Evolutionary conservation across 2,113 vertebrate genomes (phyloP), one percentile per base, ranked within the genome.

Genomic region (Hippocampus barbouri): DNA sequence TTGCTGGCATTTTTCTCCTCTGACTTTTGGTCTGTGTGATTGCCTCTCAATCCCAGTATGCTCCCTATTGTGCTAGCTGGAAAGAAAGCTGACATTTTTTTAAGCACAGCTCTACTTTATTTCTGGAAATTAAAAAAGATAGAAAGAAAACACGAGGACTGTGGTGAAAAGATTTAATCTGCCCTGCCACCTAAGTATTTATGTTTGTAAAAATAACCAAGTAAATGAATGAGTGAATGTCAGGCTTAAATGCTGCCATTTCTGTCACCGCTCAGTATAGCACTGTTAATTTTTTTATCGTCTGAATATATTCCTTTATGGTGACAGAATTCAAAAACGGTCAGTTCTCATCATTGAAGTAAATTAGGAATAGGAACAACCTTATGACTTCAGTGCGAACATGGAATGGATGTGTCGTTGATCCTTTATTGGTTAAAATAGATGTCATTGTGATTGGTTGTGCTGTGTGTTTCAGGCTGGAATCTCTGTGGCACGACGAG

Each of bases 401-500:
- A 45, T 45, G n/a, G 64, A 45, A 12, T 45, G n/a, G 38, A 47
- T 25, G 8, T 25, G 5, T 20, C 1, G 8, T 34, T 34, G 27
- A 30, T 68, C 18, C 34, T 53, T 54, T 53, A 49, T 68, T 68
- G 66, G 30, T 56, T 40, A 3, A 40, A n/a, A 54, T 38, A 3
- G 5, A 11, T 7, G 18, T 15, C 1, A 47, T 27, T 66, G 6
- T 66, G 51, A 40, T 30, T 68, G 66, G 1, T 56, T 40, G 2
- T 70, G 6, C 11, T 69, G 18, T 66, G 11, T 68, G 4, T 66
- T 81, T 30, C 83, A 94, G 93, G 75, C 89, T 94, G 1, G 91
- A 94, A 80, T 74, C 60, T n/a, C 69, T 94, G 71, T 94, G 94
- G 93, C 88, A 89, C 0, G 86, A 91, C 8, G 94, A 94, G 86